Conservation (phyloP, 2,888 invertebrate genomes). For the Pseudoips prasinana region DNA sequence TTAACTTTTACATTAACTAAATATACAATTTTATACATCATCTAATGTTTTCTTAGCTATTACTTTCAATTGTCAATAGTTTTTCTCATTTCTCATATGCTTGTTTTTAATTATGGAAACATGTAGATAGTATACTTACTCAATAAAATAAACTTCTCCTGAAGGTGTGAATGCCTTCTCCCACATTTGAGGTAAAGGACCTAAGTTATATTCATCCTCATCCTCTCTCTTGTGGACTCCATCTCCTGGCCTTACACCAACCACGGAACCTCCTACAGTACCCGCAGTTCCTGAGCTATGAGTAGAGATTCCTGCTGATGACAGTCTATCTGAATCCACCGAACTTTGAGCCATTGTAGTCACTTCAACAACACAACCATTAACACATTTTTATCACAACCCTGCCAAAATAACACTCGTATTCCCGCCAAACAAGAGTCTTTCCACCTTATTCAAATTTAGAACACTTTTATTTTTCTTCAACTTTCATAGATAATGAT, state of each 20-base stretch:
- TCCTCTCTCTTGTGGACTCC: constrained; percentile 72
- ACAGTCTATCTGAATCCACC: constrained; percentile 74
- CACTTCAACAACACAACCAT: constrained; percentile 22
- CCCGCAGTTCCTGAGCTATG: constrained; percentile 76
- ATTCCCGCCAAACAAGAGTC: constrained; percentile 25
- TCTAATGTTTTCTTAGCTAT: no score
- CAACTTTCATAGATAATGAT: constrained; percentile 29
- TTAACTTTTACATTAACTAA: no score
- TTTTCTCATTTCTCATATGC: no score
- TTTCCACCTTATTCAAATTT: constrained; percentile 26
- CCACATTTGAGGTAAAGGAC: constrained; percentile 97
- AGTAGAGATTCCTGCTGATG: constrained; percentile 75
- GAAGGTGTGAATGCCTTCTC: constrained; percentile 98
- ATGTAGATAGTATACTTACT: constrained; percentile 91
- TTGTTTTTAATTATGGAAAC: no score
- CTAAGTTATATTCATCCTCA: constrained; percentile 90
- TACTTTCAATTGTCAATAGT: no score
- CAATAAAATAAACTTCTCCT: constrained; percentile 98
- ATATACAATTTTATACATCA: no score
- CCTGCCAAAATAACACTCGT: constrained; percentile 10
- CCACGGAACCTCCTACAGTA: constrained; percentile 72
- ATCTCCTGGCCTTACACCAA: constrained; percentile 70
- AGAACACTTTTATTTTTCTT: constrained; percentile 25
- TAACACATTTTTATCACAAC: constrained; percentile 21
- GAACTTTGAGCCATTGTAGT: constrained; percentile 67